Evolutionary conservation across 2,113 vertebrate genomes (phyloP), one percentile per base, ranked within the genome.

Genomic region (Lichenostomus cassidix): DNA sequence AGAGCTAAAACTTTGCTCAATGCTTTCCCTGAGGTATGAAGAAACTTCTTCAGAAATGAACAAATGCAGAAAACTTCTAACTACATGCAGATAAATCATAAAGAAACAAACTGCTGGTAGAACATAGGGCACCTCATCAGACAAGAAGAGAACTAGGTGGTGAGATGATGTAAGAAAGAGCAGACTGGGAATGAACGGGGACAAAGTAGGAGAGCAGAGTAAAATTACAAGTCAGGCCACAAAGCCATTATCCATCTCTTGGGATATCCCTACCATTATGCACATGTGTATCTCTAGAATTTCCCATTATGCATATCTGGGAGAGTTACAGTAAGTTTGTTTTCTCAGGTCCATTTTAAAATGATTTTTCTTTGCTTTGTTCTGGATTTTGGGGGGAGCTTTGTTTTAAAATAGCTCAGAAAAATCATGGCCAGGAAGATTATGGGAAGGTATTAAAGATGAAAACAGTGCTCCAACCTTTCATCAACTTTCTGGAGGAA

Each of bases 351-450:
- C 41, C 49, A 73, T n/a, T 44, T 60, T 29, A 5, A 2, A 52
- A 79, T 65, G 1, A 5, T 27, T 80, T 19, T 47, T 7, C 20
- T 62, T 56, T 16, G 2, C 33, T 79, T 85, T 29, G 7, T 33
- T 73, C 37, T 44, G 20, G 10, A 37, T 27, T 53, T 88, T 50
- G 3, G 37, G 37, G 3, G 4, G 4, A 3, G 0, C 5, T 31
- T 73, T 81, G 4, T 73, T 69, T 77, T 17, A 33, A 81, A 87
- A 28, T 15, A 65, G 25, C 25, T 77, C 20, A 11, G 27, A 65
- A 92, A 29, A 29, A 90, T 77, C 59, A 75, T 25, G 39, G 46
- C 42, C 37, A 80, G 69, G 44, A 91, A 65, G 39, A 92, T 10
- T 15, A 75, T 21, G 10, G 42, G 42, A 92, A 91, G 41, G 87